These are phyloP conservation scores for Pundamilia nyererei DNA, from an alignment of 2,113 vertebrate species.

Conservation along the genomic window DNA sequence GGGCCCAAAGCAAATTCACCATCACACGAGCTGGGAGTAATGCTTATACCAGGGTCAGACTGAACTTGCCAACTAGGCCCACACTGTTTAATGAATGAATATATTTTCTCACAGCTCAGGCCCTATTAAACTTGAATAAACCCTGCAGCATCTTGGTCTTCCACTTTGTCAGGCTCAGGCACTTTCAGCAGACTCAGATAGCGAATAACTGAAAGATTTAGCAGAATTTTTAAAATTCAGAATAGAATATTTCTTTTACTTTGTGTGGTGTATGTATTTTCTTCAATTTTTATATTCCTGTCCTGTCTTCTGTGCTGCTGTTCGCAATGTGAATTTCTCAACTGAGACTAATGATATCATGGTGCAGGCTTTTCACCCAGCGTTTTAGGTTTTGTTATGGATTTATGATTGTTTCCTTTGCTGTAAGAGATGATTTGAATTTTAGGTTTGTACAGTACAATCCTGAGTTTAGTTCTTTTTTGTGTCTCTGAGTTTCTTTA, in stretches of 20 bases:
- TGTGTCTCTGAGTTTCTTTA: background rate
- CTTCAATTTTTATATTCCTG: background rate
- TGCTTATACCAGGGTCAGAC: background rate
- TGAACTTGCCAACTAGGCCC: background rate
- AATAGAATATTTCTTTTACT: background rate
- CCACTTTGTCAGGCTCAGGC: background rate
- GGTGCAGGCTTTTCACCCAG: background rate
- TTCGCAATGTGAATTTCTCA: accelerated
- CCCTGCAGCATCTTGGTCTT: background rate
- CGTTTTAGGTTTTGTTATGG: background rate
- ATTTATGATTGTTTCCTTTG: background rate
- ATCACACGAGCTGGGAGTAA: background rate
- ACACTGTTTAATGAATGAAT: slow-evolving; percentile 36
- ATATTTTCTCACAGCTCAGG: background rate
- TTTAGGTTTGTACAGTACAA: accelerated
- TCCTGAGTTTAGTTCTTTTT: background rate
- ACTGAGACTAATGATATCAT: background rate
- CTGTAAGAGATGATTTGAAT: background rate
- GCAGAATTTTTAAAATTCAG: background rate
- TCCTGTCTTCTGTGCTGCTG: background rate
- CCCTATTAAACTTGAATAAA: slow-evolving; percentile 18
- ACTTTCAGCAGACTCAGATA: background rate
- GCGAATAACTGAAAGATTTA: background rate
- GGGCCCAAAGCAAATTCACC: background rate
- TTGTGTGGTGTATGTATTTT: background rate